Percentiles rank a stretch among this genome's conserved stretches.
Conservation (phyloP, 2,888 invertebrate genomes). For the Subacronicta megacephala region DNA sequence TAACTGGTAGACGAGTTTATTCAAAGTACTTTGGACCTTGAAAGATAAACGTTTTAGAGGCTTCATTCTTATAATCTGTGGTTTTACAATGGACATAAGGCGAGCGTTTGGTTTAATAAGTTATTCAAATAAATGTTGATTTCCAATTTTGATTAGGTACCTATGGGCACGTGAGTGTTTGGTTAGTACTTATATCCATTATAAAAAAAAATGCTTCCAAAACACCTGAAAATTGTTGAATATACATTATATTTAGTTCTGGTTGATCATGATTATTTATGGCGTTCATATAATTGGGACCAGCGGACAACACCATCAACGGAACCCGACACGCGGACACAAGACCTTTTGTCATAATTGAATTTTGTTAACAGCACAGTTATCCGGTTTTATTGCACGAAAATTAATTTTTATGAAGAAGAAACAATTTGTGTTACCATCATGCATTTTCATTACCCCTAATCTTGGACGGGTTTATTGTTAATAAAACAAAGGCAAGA, state of each 20-base stretch:
- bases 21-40: conserved; percentile 16
- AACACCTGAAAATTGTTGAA: too few relatives aligned
- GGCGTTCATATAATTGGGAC: conserved; percentile 16
- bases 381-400: conserved; percentile 68
- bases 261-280: conserved; percentile 21
- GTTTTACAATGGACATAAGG: conserved; percentile 30
- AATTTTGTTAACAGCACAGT: conserved; percentile 72
- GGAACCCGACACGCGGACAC: not conserved
- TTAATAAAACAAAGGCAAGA: conserved; percentile 67
- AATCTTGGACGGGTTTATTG: conserved; percentile 69
- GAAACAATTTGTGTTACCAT: conserved; percentile 64
- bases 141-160: not conserved
- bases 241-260: conserved; percentile 17
- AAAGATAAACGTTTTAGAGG: conserved; percentile 25
- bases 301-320: conserved; percentile 16
- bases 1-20: conserved; percentile 41
- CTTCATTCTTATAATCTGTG: conserved; percentile 19
- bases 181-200: not conserved
- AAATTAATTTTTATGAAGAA: conserved; percentile 72
- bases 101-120: conserved; percentile 11
- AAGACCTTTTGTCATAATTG: conserved; percentile 66
- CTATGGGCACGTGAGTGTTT: not conserved
- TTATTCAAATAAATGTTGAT: conserved; percentile 4
- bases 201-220: too few relatives aligned
- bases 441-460: conserved; percentile 72